These are phyloP conservation scores for Elysia chlorotica DNA, from an alignment of 1,140 invertebrate species.

Conservation along the genomic window DNA sequence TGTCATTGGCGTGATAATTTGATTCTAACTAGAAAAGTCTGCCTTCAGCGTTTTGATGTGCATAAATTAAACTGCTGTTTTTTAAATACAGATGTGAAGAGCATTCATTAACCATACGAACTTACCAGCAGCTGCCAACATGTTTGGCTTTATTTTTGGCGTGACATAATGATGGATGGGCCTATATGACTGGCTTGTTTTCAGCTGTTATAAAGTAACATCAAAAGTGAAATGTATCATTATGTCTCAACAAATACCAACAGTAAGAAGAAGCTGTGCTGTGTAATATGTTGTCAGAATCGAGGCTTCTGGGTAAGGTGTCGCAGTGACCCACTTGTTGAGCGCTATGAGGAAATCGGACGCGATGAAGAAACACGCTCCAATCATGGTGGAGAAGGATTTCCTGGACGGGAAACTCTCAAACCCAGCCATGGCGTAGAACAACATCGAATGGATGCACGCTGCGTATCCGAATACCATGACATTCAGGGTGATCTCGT, in stretches of 20 bases:
- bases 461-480: neutral
- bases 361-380: neutral
- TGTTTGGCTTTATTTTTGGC: no score
- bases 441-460: conserved; percentile 8
- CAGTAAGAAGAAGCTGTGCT: conserved; percentile 8
- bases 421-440: conserved; percentile 1
- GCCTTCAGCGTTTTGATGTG: no score
- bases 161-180: no score
- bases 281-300: conserved; percentile 13
- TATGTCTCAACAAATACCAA: conserved; percentile 2
- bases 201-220: no score
- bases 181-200: no score
- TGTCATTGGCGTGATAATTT: no score
- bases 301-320: neutral
- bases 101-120: no score
- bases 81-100: no score
- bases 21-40: no score
- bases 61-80: no score
- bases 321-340: neutral
- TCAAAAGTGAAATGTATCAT: no score
- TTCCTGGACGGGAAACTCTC: neutral
- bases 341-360: conserved; percentile 10
- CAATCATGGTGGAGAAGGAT: neutral
- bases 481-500: neutral
- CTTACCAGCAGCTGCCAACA: no score